These are phyloP conservation scores for Ranitomeya variabilis DNA, from an alignment of 2,113 vertebrate species.

Conservation along the genomic window DNA sequence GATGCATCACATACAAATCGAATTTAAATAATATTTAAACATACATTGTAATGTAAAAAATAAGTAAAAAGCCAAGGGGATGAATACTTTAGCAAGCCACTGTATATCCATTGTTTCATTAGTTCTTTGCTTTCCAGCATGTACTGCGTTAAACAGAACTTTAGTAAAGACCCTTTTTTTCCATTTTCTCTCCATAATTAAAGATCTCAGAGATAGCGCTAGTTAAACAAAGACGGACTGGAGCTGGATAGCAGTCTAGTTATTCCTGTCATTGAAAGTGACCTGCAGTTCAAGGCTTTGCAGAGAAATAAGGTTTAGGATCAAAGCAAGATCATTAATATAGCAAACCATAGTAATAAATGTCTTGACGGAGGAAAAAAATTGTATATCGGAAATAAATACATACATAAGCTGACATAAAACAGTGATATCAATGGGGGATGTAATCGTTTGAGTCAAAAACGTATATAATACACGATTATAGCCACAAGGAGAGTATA, in stretches of 20 bases:
- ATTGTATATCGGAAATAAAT: no score
- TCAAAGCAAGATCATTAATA: not conserved
- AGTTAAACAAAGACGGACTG: not conserved
- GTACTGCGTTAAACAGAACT: not conserved
- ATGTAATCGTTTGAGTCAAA: no score
- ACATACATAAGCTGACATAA: no score
- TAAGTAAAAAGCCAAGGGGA: no score
- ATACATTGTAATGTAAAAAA: no score
- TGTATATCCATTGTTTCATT: not conserved
- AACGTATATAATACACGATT: no score
- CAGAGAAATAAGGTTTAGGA: not conserved
- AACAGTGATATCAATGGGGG: no score
- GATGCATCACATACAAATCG: no score
- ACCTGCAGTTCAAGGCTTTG: not conserved
- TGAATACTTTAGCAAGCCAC: no score
- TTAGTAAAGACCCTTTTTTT: constrained; percentile 1
- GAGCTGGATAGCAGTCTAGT: not conserved
- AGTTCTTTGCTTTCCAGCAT: not conserved
- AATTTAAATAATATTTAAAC: no score
- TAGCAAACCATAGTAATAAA: not conserved
- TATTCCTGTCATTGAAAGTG: constrained; percentile 19
- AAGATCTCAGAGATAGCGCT: constrained; percentile 19
- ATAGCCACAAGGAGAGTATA: no score
- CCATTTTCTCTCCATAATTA: constrained; percentile 28
- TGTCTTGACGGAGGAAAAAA: not conserved